Evolutionary conservation across 2,113 vertebrate genomes (phyloP).

Genomic region (Bambusicola thoracicus): DNA sequence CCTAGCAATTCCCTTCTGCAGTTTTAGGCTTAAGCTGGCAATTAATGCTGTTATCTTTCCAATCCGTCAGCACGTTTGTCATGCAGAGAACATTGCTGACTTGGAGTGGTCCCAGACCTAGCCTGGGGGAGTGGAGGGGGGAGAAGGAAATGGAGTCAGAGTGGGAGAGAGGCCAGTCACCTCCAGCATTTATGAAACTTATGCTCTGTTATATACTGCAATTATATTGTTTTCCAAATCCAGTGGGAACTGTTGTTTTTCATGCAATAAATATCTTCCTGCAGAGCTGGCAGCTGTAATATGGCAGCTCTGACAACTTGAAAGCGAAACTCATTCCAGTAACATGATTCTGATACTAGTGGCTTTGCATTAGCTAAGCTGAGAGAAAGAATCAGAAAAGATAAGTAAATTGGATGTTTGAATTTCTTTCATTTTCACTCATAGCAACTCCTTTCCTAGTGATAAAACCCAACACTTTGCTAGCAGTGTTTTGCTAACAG

Average conservation of each 20-base stretch:
- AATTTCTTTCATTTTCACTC: not conserved
- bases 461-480: not conserved
- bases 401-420: not conserved
- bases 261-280: constrained; percentile 58
- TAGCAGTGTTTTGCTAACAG: not conserved
- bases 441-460: not conserved
- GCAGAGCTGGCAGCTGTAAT: not conserved
- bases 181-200: constrained; percentile 15
- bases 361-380: constrained; percentile 20
- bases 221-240: constrained; percentile 58
- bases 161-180: constrained; percentile 6
- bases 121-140: not conserved
- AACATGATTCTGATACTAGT: not conserved
- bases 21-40: constrained; percentile 36
- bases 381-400: not conserved
- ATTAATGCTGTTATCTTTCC: constrained; percentile 28
- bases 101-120: constrained; percentile 37
- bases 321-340: constrained; percentile 35
- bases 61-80: not conserved
- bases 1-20: not conserved
- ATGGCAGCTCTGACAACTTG: constrained; percentile 31
- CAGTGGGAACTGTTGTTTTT: constrained; percentile 34
- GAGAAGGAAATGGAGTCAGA: not conserved
- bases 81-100: constrained; percentile 1
- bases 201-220: constrained; percentile 30